Base-by-base conservation (phyloP, 2,113 vertebrate genomes). In the Arothron firmamentum region DNA sequence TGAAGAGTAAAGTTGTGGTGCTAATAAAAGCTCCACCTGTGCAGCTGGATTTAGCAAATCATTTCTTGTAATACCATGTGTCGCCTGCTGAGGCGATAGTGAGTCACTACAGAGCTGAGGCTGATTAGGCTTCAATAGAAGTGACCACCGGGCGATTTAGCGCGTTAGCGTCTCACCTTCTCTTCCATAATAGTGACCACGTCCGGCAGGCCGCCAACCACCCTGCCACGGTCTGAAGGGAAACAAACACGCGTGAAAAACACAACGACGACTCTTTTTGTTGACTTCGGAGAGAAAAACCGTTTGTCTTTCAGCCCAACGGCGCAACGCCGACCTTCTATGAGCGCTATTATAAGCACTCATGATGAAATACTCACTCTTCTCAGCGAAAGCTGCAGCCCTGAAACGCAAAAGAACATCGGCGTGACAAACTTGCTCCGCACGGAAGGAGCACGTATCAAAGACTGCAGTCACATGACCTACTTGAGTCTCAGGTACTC, bases 151-250 rank as follows among this genome's bases (percentile, higher is more conserved):
- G 34, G 8, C 9, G 34, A 12, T 38, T 10, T 38, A 38, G 11
- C 34, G 17, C 12, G 16, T 17, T 17, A 45, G 47, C 18, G 14
- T 14, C 90, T 90, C 87, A 99, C 97, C 96, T 99, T 99, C 56
- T 93, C 85, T n/a, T 98, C 97, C 97, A 99, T 99, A 62, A 99
- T 99, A 9, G 97, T 98, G 81, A 97, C 97, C 0, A 99, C 97
- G 1, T 98, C 96, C 14, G 96, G 95, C 52, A 99, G 88, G 34
- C 96, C 96, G 0, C 97, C 97, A 0, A 99, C 58, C 70, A 99
- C 94, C 91, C 94, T 94, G 75, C 96, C 96, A 34, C 97, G 96
- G 81, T 99, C 97, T 99, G 86, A 56, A 73, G 31, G 55, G 14
- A 52, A 67, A 75, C 9, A 21, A 25, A 59, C 16, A 62, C 3